Conservation (phyloP, 2,113 vertebrate genomes). For the Ameiurus melas region DNA sequence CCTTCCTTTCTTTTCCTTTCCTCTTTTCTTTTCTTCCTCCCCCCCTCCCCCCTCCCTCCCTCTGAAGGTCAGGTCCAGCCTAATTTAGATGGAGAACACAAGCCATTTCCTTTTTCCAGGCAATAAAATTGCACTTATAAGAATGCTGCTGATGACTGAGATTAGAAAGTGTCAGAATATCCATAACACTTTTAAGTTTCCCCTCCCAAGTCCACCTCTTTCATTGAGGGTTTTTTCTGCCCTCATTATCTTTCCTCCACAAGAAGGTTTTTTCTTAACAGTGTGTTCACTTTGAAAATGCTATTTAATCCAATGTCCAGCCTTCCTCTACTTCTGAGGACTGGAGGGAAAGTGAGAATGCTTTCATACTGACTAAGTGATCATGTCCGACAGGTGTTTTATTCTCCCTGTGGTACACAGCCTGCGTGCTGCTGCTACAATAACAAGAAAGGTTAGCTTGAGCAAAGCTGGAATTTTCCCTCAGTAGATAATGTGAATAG, state of each 20-base stretch:
- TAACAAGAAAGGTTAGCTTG: slow-evolving; percentile 42
- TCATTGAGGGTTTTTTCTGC: neutral
- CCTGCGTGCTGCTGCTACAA: slow-evolving; percentile 26
- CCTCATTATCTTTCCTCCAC: neutral
- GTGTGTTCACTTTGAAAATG: neutral
- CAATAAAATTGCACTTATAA: slow-evolving; percentile 40
- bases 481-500: neutral
- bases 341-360: neutral
- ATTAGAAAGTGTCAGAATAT: neutral
- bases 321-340: neutral
- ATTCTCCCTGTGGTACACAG: slow-evolving; percentile 6
- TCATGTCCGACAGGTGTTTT: slow-evolving; percentile 51
- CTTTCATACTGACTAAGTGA: slow-evolving; percentile 42
- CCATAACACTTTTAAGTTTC: neutral
- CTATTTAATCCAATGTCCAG: neutral
- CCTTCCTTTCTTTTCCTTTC: neutral
- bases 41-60: neutral
- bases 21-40: neutral
- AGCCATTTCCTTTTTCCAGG: slow-evolving; percentile 39
- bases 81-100: slow-evolving; percentile 2
- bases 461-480: slow-evolving; percentile 17
- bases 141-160: neutral
- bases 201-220: neutral
- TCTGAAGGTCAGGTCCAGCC: neutral
- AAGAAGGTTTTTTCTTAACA: neutral